Conservation (phyloP, 2,113 vertebrate species). For the Hystrix brachyura region DNA sequence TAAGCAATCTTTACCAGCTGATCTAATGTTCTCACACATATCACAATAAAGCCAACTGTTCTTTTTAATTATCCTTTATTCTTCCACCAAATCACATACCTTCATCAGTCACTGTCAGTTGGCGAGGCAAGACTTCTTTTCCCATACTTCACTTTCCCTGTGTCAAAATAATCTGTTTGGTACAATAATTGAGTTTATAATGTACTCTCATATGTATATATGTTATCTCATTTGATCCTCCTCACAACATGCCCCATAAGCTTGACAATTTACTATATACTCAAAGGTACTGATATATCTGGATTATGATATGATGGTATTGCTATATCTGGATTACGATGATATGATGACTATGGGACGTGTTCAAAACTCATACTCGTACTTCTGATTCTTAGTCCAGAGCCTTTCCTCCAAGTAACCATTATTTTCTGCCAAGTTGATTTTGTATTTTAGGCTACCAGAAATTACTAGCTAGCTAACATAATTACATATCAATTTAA, state of each 20-base stretch:
- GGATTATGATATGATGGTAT: neutral
- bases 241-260: neutral
- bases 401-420: neutral
- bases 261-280: neutral
- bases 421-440: neutral
- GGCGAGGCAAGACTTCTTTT: neutral
- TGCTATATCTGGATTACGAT: neutral
- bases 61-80: constrained; percentile 20
- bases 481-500: neutral
- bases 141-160: neutral
- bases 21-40: constrained; percentile 20
- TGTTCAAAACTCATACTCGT: neutral
- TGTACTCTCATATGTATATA: neutral
- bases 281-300: neutral
- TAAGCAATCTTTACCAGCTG: neutral
- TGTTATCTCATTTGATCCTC: neutral
- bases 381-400: neutral
- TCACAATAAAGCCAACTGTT: neutral
- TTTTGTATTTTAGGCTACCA: neutral
- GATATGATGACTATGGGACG: neutral
- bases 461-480: neutral
- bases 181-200: constrained; percentile 29
- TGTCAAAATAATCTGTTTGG: constrained; percentile 26
- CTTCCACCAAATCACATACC: neutral
- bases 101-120: neutral